These are phyloP conservation scores for Dromas ardeola DNA, from an alignment of 2,113 vertebrate species.

Conservation along the genomic window DNA sequence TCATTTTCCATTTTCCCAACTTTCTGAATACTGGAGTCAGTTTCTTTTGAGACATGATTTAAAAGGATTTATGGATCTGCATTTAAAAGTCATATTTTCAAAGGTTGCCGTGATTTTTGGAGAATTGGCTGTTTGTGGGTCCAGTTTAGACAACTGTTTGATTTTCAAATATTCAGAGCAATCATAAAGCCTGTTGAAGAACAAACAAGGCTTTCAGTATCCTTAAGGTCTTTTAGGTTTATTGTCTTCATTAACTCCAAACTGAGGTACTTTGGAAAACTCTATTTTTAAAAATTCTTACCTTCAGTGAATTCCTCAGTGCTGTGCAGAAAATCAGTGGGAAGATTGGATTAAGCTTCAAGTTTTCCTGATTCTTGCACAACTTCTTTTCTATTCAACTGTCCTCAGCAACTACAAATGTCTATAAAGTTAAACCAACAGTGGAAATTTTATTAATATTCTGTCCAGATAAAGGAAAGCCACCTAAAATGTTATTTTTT, in stretches of 20 bases:
- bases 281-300: not conserved
- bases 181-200: not conserved
- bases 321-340: not conserved
- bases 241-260: not conserved
- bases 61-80: not conserved
- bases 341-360: fast-evolving
- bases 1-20: not conserved
- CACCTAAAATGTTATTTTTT: not conserved
- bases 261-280: not conserved
- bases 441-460: not conserved
- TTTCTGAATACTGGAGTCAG: not conserved
- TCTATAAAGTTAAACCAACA: not conserved
- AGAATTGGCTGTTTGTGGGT: not conserved
- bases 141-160: not conserved
- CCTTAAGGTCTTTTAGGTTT: not conserved
- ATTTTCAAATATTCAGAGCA: not conserved
- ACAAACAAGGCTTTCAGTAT: not conserved
- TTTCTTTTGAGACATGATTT: not conserved
- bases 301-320: not conserved
- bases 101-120: not conserved
- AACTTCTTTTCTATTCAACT: not conserved
- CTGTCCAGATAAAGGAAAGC: not conserved
- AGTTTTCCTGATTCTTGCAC: not conserved
- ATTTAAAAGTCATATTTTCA: not conserved
- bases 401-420: not conserved